phyloP scores from a whole-genome alignment of 2,797 vertebrate genomes.

The Okamejei kenojei region DNA sequence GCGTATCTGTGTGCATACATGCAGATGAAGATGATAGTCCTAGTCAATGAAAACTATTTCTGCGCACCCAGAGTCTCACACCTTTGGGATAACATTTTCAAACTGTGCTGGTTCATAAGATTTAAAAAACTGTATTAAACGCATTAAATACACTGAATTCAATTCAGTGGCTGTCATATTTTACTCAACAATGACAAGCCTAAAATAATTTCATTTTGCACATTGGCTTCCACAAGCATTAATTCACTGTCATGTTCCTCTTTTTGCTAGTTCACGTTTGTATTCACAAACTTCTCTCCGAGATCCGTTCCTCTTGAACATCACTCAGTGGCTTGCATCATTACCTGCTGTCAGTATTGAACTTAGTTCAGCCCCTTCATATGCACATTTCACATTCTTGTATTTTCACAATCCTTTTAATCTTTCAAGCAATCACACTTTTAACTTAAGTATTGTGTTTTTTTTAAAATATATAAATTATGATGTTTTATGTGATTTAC shows the following conservation, averaged over 20 bases:
- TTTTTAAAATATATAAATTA: no score
- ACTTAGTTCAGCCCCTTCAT: no score
- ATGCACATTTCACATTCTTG: no score
- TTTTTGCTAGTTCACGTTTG: neutral
- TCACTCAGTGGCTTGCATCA: no score
- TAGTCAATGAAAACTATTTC: neutral
- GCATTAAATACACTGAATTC: neutral
- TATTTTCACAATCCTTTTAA: no score
- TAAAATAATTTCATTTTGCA: neutral
- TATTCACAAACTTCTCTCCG: neutral
- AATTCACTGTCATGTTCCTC: neutral
- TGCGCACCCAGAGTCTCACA: no score
- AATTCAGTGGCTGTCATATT: neutral
- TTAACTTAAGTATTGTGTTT: no score
- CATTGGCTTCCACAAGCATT: neutral
- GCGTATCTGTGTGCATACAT: no score
- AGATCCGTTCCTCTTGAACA: neutral
- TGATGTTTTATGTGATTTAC: no score
- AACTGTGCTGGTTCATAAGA: neutral
- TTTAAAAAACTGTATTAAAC: neutral
- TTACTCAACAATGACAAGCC: neutral
- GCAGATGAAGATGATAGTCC: no score
- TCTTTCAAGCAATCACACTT: neutral
- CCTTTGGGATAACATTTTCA: neutral
- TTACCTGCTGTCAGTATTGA: no score